A percentile compares a stretch with the other conserved stretches of the same genome.
These are phyloP conservation scores for Romanogobio albipinnatus DNA, from an alignment of 2,113 vertebrate genomes.

Conservation along the genomic window DNA sequence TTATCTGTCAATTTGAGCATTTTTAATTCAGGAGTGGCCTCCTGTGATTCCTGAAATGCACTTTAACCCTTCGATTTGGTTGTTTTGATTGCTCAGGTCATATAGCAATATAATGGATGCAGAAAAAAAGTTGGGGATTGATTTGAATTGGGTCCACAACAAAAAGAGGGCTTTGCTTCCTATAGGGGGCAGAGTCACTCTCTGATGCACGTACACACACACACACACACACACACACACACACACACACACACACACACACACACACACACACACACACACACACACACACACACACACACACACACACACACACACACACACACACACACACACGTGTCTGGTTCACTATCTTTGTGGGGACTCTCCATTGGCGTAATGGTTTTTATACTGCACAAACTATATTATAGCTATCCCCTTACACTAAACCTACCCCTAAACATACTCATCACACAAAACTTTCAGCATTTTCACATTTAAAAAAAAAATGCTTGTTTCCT, in stretches of 20 bases:
- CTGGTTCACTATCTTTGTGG: too few relatives aligned
- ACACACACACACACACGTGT: not conserved
- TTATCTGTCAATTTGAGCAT: not conserved
- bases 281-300: not conserved
- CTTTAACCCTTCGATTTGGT: not conserved
- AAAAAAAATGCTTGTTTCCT: too few relatives aligned
- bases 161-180: constrained; percentile 43
- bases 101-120: not conserved
- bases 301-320: not conserved
- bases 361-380: too few relatives aligned
- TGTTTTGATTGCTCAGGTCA: not conserved
- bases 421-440: too few relatives aligned
- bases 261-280: not conserved
- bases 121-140: not conserved
- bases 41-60: not conserved
- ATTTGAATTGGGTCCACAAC: not conserved
- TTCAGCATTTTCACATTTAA: too few relatives aligned
- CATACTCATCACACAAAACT: too few relatives aligned
- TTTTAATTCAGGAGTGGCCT: not conserved
- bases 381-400: too few relatives aligned
- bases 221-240: too few relatives aligned
- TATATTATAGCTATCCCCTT: too few relatives aligned
- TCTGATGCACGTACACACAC: constrained; percentile 2
- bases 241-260: not conserved
- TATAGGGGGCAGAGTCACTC: constrained; percentile 71